Base-by-base conservation (phyloP, 2,797 vertebrate species). In the Fratercula arctica region DNA sequence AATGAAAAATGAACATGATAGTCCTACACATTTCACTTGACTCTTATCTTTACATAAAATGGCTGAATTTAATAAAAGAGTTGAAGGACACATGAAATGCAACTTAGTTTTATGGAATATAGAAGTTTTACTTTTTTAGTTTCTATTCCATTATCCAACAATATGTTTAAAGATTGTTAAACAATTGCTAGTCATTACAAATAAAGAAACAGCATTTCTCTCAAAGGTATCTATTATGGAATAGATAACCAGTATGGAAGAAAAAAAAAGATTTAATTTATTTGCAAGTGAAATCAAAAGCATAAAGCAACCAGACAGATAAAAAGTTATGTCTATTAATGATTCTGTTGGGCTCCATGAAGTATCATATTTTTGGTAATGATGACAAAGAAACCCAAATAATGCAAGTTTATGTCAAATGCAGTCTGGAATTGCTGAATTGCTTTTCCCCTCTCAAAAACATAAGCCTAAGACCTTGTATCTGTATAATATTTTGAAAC, bases 391-490 rank as follows among this genome's bases (percentile, higher is more conserved):
- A 76, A 73, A 6, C 35, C 35, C 91, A 94, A 68, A 33, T 78
- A 87, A 87, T 93, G 13, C 18, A 91, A 53, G 57, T 83, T 91
- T 92, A 87, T 95, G 86, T 95, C 91, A 96, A 87, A 60, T 81
- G 50, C 28, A 78, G 87, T 78, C 84, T 76, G 51, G 69, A 96
- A 94, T 39, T 94, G 74, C 90, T 95, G 96, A 95, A 95, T 96
- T 97, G 81, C 81, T 97, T 97, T 96, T 96, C 85, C 85, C 48
- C 85, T 96, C 94, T 96, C 94, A 95, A 96, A 97, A 97, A 35
- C 79, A 28, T 43, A 75, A 96, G 69, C 80, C 74, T 87, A 89
- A 97, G 81, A 64, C 84, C 74, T 92, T 82, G 61, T 90, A 89
- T 77, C 70, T 56, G 28, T 90, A 92, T 92, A 76, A 97, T 97